Conservation (phyloP, 2,888 invertebrate species). For the Caenorhabditis panamensis region DNA sequence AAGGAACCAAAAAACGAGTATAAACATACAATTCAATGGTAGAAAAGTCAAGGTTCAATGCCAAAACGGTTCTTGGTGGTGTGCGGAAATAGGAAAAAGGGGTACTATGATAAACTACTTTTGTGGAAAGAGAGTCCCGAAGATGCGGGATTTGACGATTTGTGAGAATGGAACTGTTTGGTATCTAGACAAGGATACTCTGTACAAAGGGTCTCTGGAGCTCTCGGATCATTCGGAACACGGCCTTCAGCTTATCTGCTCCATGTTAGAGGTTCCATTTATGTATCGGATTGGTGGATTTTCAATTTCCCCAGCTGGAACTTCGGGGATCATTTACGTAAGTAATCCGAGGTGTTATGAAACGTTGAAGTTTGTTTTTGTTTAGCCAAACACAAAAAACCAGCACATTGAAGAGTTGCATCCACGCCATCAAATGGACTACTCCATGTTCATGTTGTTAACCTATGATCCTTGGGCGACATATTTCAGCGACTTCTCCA, state of each 20-base stretch:
- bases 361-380: background rate
- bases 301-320: background rate
- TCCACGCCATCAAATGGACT: constrained; percentile 10
- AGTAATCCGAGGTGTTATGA: too few relatives aligned
- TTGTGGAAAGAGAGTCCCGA: constrained; percentile 14
- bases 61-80: background rate
- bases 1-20: background rate
- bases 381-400: background rate
- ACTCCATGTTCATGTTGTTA: background rate
- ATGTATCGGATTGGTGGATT: background rate
- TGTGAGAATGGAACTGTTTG: constrained; percentile 7
- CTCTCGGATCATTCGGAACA: background rate
- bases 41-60: background rate
- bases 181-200: background rate
- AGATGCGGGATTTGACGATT: background rate
- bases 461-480: background rate
- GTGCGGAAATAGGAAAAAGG: background rate
- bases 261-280: background rate
- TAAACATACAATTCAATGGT: background rate
- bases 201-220: background rate
- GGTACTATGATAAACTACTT: background rate
- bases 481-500: background rate
- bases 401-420: constrained; percentile 1
- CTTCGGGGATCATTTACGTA: background rate
- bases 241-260: constrained; percentile 2